Conservation (phyloP, 1,140 invertebrate genomes). For the Ericerus pela region DNA sequence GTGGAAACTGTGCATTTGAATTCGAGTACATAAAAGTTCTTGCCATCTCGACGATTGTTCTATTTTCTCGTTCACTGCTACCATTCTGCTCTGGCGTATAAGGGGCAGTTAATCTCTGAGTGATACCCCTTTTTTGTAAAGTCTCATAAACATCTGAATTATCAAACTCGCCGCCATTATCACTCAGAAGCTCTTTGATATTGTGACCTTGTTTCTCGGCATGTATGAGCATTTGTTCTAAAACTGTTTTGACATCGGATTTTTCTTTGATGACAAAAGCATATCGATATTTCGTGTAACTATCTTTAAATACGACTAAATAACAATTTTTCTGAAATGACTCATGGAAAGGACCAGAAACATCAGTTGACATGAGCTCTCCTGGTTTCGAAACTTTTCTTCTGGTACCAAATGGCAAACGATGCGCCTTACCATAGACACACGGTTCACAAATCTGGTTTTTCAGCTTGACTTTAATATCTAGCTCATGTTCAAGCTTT, state of each 20-base stretch:
- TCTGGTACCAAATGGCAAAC: conserved; percentile 26
- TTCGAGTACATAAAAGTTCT: conserved; percentile 17
- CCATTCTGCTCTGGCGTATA: conserved; percentile 15
- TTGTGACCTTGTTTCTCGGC: conserved; percentile 20
- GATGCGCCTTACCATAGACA: conserved; percentile 26
- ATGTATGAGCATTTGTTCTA: too few relatives aligned
- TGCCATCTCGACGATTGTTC: conserved; percentile 17
- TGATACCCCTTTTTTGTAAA: not conserved
- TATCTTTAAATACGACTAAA: conserved; percentile 27
- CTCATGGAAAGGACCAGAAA: conserved; percentile 25
- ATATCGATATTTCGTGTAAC: conserved; percentile 26
- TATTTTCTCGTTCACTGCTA: conserved; percentile 7
- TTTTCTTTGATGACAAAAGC: conserved; percentile 25
- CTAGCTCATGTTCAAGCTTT: conserved; percentile 20
- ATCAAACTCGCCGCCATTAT: conserved; percentile 19
- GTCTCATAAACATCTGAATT: not conserved
- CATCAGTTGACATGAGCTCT: conserved; percentile 26
- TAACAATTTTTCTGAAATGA: conserved; percentile 24
- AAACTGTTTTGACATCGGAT: conserved; percentile 23
- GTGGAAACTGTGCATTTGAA: conserved; percentile 14
- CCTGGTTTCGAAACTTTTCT: conserved; percentile 20
- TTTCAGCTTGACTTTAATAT: conserved; percentile 19
- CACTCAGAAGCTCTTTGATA: not conserved
- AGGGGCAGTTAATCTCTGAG: not conserved
- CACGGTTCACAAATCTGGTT: conserved; percentile 26